phyloP scores from a whole-genome alignment of 2,113 vertebrate species.

The Coreoperca whiteheadi region DNA sequence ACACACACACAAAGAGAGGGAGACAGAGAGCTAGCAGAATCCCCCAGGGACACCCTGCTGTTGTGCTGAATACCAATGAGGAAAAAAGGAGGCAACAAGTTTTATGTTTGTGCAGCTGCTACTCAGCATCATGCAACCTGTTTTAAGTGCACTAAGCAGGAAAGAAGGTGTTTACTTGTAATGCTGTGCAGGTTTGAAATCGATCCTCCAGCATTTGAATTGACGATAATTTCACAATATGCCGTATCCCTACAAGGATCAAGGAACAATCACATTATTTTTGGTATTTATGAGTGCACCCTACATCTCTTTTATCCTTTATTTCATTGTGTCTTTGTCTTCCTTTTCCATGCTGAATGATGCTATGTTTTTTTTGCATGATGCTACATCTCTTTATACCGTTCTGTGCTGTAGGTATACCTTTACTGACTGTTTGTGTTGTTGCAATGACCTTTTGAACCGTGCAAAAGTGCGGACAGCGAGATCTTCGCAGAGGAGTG shows the following conservation, averaged over 20 bases:
- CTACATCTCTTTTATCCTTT: not conserved
- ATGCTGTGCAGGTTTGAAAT: not conserved
- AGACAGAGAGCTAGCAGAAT: conserved; percentile 31
- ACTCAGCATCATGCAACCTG: conserved; percentile 26
- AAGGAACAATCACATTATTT: not conserved
- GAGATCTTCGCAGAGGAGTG: conserved; percentile 21
- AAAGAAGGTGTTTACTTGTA: not conserved
- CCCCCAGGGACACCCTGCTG: conserved; percentile 51
- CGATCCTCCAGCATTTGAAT: not conserved
- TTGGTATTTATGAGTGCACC: not conserved
- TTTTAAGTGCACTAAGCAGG: not conserved
- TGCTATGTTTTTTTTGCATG: not conserved
- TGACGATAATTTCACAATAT: not conserved
- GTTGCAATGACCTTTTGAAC: not conserved
- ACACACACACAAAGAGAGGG: conserved; percentile 19
- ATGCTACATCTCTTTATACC: not conserved
- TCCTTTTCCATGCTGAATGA: not conserved
- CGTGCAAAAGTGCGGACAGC: not conserved
- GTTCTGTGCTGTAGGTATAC: no score
- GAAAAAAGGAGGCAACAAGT: conserved; percentile 40
- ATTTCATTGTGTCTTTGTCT: not conserved
- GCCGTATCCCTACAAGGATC: not conserved
- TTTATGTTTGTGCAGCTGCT: conserved; percentile 50
- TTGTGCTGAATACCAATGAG: conserved; percentile 67
- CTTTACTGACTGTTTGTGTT: not conserved